Evolutionary conservation across 2,888 invertebrate genomes (phyloP), one percentile per base, ranked within the genome.

Genomic region (Conops quadrifasciatus): DNA sequence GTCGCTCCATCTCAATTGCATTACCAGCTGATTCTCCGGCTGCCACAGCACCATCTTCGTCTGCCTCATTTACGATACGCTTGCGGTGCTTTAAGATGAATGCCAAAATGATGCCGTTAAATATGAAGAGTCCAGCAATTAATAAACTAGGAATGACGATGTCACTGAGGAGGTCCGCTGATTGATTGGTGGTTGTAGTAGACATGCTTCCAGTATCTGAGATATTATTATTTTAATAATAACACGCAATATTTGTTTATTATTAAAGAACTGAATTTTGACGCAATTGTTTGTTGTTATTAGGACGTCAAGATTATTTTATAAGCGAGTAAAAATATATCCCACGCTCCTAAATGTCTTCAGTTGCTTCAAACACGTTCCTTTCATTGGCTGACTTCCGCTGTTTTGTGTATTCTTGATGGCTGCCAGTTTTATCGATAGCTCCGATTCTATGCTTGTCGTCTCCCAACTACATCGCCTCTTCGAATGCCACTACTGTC

Each of bases 1-100:
- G 75, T 58, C 75, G 75, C 70, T 80, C 77, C 79, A 82, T 76
- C 76, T 83, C 80, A 36, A 83, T 83, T 67, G 75, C 72, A 70
- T 77, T 76, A 60, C 71, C 67, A 69, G n/a, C 63, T 64, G 69
- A 30, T 53, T 24, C 67, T 26, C 67, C 21, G 47, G 71, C 45
- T 45, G 70, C 56, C 68, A 73, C 56, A 16, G 53, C 70, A 59
- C 71, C 73, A 26, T 36, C 36, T 21, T 70, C 59, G 43, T 60
- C 58, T 47, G 74, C 70, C 24, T 73, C 76, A 56, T 74, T 62
- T 19, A 64, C 68, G 30, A 79, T 43, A 19, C 75, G 75, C 19
- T 77, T 78, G 0, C 82, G 80, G 71, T 79, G 78, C 56, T 72
- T 74, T 72, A 80, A 74, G 28, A 83, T 82, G 62, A 75, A 74